These are phyloP conservation scores for Neoscelio sp. DNA, from an alignment of 2,888 invertebrate genomes.

Conservation along the genomic window DNA sequence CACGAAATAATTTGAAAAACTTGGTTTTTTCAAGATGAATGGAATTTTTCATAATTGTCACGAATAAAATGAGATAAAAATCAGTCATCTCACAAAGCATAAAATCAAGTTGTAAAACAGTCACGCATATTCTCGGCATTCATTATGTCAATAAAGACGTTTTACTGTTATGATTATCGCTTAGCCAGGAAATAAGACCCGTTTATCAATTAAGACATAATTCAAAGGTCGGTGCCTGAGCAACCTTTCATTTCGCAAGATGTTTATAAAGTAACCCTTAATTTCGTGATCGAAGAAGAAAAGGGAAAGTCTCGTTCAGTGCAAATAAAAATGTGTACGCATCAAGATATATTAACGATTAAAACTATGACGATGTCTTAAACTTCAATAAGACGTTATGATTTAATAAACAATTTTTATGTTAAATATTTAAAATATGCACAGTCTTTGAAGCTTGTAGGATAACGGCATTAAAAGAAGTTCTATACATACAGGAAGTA, in stretches of 20 bases:
- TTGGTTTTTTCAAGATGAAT: neutral
- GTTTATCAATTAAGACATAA: slow-evolving; percentile 56
- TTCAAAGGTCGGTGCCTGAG: slow-evolving; percentile 32
- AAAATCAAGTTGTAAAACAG: slow-evolving; percentile 48
- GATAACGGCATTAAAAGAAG: no score
- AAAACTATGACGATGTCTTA: no score
- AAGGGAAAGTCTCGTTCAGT: no score
- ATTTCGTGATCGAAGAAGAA: slow-evolving; percentile 28
- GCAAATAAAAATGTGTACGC: no score
- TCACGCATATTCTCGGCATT: slow-evolving; percentile 53
- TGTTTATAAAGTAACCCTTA: slow-evolving; percentile 12
- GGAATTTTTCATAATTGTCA: slow-evolving; percentile 31
- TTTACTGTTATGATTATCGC: slow-evolving; percentile 52
- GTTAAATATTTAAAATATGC: no score
- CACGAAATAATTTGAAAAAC: slow-evolving; percentile 5
- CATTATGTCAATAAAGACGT: slow-evolving; percentile 53
- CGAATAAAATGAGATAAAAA: slow-evolving; percentile 13
- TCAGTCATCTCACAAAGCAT: slow-evolving; percentile 18
- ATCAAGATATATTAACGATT: no score
- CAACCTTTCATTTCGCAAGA: slow-evolving; percentile 25
- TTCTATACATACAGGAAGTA: no score
- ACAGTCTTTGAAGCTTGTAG: no score
- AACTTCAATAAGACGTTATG: no score
- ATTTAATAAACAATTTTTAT: no score
- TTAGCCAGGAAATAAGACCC: slow-evolving; percentile 39